Evolutionary conservation across 2,888 invertebrate genomes (phyloP), one percentile per base, ranked within the genome.

Genomic region (Acanthosoma haemorrhoidale): DNA sequence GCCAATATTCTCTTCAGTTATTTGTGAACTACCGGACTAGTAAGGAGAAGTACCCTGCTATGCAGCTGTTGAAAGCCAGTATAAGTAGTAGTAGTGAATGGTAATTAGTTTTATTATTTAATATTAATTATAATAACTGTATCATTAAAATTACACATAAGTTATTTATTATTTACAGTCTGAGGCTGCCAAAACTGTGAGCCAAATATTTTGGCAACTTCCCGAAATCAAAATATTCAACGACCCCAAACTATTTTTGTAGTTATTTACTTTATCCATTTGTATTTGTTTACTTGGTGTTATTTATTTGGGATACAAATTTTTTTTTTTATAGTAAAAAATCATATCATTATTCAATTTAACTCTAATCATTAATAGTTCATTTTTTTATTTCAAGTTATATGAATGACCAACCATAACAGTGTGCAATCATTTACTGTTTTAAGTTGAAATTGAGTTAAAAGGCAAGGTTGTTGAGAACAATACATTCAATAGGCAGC

Each of bases 71-170:
- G 29, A 60, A 34, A 25, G 51, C 32, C 2, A 51, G 32, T 32
- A 67, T 18, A 51, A 51, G 57, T 67, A 51, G 66, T 57, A 32
- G 32, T 32, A 32, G 51, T 67, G 67, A 67, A 43, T 57, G 67
- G 67, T 67, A 67, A 51, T 34, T 60, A 60, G n/a, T 21, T 32
- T 32, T 16, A 13, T n/a, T 60, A 60, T 29, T 60, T 34, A 2
- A 2, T 34, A 31, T 60, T 34, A 16, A 60, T n/a, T n/a, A 34
- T 18, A 15, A 9, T 8, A 29, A n/a, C 1, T 59, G 5, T 29
- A 6, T 25, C 15, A 0, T 15, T 21, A 29, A 3, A 11, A 3
- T 32, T 34, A 1, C 5, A 25, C 13, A 25, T 25, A 25, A 51
- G n/a, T 25, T 59, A 16, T 6, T 59, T 59, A 59, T 18, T 32